Percentiles rank a stretch among this genome's conserved stretches.
Conservation (phyloP, 2,797 vertebrate genomes). For the Molossus alvarezi region DNA sequence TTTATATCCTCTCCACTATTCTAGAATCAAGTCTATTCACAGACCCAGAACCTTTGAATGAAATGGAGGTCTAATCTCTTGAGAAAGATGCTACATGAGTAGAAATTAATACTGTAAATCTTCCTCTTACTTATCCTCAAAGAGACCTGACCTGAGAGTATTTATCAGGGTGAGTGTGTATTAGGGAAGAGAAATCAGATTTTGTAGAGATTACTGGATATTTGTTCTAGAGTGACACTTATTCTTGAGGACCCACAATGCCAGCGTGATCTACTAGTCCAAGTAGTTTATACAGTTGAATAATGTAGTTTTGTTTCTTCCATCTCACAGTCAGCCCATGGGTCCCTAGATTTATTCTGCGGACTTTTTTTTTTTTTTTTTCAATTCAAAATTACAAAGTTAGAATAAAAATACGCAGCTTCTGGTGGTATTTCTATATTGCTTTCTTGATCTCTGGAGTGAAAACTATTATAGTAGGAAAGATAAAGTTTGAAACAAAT, state of each 20-base stretch:
- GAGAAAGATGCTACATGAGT: neutral
- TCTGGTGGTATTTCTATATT: no score
- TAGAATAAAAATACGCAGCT: no score
- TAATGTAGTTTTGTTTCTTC: neutral
- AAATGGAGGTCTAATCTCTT: neutral
- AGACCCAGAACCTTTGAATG: neutral
- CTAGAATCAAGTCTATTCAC: neutral
- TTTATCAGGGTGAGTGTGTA: neutral
- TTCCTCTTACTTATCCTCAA: neutral
- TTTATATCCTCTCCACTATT: neutral
- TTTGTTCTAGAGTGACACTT: neutral
- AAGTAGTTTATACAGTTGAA: neutral
- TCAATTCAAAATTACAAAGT: no score
- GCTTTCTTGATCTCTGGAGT: no score
- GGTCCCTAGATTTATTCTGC: constrained; percentile 47
- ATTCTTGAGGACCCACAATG: neutral
- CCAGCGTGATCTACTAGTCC: neutral
- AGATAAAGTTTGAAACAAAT: no score
- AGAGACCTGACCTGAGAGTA: neutral
- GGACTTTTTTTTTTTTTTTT: no score
- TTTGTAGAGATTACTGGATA: neutral
- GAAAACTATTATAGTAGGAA: no score
- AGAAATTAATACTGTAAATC: neutral
- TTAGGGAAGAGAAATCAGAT: neutral
- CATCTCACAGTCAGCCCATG: neutral